phyloP scores from a whole-genome alignment of 2,888 invertebrate genomes.

The Tetragnatha montana region DNA sequence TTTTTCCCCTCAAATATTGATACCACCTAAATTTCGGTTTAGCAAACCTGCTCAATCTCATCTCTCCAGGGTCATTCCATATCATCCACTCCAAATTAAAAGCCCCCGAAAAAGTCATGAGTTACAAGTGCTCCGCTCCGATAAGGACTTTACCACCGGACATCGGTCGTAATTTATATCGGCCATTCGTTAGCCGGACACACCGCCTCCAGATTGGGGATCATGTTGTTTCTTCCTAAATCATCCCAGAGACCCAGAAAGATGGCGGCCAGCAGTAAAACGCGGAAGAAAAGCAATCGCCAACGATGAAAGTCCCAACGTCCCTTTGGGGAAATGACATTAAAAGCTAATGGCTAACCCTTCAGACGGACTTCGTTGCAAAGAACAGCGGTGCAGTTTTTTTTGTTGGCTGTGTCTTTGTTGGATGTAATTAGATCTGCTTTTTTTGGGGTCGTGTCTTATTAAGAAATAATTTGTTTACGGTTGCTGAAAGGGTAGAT shows the following conservation, averaged over 20 bases:
- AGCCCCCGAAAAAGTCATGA: not conserved
- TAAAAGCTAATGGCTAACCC: conserved; percentile 51
- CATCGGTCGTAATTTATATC: conserved; percentile 38
- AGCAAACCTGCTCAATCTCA: no score
- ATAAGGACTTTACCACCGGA: conserved; percentile 34
- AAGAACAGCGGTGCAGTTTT: conserved; percentile 6
- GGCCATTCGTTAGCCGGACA: conserved; percentile 29
- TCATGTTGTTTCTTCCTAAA: conserved; percentile 32
- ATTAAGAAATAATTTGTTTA: not conserved
- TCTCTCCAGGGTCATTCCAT: no score
- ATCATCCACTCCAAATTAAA: not conserved
- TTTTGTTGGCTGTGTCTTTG: not conserved
- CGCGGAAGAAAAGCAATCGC: conserved; percentile 32
- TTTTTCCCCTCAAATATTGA: no score
- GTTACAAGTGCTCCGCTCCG: conserved; percentile 10
- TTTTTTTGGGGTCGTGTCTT: not conserved
- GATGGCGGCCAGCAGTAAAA: conserved; percentile 41
- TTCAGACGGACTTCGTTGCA: not conserved
- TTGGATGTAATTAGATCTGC: no score
- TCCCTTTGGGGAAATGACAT: conserved; percentile 35
- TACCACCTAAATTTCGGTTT: no score
- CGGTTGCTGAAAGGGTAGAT: not conserved
- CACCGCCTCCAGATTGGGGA: conserved; percentile 34
- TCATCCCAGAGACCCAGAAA: conserved; percentile 38
- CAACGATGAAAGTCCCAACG: conserved; percentile 30